Evolutionary conservation across 2,797 vertebrate genomes (phyloP).

Genomic region (Mus spretus): DNA sequence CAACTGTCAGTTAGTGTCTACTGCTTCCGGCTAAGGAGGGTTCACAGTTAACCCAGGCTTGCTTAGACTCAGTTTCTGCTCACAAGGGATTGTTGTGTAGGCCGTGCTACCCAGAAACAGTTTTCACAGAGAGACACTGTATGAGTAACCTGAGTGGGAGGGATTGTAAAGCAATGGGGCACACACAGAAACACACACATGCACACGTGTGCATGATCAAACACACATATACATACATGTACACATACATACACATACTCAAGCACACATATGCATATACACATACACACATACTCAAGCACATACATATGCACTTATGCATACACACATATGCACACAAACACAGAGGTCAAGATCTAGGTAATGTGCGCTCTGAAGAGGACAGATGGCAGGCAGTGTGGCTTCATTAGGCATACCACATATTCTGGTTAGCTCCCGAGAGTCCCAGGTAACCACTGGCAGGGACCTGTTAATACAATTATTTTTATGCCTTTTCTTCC

Average conservation of each 20-base stretch:
- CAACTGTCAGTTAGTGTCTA: neutral
- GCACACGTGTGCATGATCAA: neutral
- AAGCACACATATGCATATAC: neutral
- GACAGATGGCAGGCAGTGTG: neutral
- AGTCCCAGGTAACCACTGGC: neutral
- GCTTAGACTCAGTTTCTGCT: constrained; percentile 3
- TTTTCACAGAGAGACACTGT: neutral
- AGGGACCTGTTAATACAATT: neutral
- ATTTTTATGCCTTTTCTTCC: neutral
- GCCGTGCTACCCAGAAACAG: neutral
- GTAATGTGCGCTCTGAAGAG: neutral
- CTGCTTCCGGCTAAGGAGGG: neutral
- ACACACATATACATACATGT: neutral
- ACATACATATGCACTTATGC: neutral
- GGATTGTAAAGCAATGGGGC: neutral
- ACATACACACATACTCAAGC: neutral
- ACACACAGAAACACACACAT: neutral
- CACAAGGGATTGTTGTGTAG: neutral
- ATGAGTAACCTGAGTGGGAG: neutral
- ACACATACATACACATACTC: neutral
- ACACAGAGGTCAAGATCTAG: neutral
- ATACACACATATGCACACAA: no score
- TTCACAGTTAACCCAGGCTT: neutral
- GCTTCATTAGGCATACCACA: neutral
- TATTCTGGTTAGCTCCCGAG: neutral